Evolutionary conservation across 2,797 vertebrate species (phyloP).

Genomic region (Myotis pilosus): DNA sequence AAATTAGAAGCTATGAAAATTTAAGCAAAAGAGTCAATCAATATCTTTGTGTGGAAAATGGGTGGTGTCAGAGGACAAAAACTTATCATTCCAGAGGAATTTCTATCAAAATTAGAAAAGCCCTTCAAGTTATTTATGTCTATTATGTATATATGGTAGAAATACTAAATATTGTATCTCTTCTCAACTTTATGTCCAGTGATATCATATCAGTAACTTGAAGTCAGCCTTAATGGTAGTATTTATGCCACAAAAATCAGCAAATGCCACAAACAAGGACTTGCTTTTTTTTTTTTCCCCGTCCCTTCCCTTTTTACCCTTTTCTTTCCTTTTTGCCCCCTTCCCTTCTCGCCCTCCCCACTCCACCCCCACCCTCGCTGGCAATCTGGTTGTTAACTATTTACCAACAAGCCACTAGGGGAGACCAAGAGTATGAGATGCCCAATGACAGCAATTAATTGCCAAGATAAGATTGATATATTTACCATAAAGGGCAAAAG

Average conservation of each 20-base stretch:
- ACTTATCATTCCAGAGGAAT: not conserved
- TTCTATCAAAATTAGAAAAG: not conserved
- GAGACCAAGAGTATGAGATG: not conserved
- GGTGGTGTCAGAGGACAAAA: not conserved
- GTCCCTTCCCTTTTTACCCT: not conserved
- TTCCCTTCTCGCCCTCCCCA: not conserved
- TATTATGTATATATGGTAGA: not conserved
- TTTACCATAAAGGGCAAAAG: not conserved
- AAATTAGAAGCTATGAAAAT: not conserved
- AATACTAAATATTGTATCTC: not conserved
- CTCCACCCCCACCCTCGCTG: not conserved
- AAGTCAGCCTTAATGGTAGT: not conserved
- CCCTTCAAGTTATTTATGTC: not conserved
- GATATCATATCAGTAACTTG: not conserved
- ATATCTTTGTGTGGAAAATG: not conserved
- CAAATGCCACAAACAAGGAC: not conserved
- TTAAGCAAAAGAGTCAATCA: not conserved
- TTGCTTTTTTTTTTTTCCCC: not conserved
- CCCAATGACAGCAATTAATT: not conserved
- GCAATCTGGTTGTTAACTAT: not conserved
- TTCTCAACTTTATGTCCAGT: not conserved
- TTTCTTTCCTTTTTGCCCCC: too few species aligned
- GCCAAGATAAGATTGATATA: not conserved
- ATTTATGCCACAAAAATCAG: not conserved
- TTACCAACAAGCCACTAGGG: not conserved